Percentiles rank a stretch among this genome's conserved stretches.
Evolutionary conservation across 1,140 invertebrate species (phyloP).

Genomic region (Scylla paramamosain): DNA sequence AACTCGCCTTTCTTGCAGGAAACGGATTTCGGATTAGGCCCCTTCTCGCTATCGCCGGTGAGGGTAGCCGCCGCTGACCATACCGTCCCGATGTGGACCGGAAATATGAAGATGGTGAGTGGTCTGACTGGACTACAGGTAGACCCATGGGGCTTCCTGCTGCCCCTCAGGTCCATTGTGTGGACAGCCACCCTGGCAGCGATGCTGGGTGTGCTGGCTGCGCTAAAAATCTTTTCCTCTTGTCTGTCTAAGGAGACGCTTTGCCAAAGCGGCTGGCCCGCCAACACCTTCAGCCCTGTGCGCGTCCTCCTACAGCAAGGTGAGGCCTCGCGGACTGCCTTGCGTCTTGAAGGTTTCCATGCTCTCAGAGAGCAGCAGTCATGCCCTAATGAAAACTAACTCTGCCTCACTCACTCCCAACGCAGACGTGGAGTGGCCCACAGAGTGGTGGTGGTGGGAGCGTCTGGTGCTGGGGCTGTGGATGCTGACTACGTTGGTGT

Average conservation of each 20-base stretch:
- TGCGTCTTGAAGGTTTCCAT: too few relatives aligned
- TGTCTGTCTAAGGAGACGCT: not conserved
- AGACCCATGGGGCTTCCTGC: slow-evolving; percentile 58
- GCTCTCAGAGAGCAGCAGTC: too few relatives aligned
- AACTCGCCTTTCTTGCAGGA: not conserved
- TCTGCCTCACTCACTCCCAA: too few relatives aligned
- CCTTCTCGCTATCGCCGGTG: not conserved
- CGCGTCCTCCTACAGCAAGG: slow-evolving; percentile 50
- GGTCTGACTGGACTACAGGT: not conserved
- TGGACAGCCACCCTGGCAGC: slow-evolving; percentile 33
- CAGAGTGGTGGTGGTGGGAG: not conserved
- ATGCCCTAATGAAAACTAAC: too few relatives aligned
- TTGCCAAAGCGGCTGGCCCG: not conserved
- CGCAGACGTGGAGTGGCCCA: not conserved
- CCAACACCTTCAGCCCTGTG: not conserved
- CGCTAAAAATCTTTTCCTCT: not conserved
- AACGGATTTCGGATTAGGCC: not conserved
- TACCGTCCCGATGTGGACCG: not conserved
- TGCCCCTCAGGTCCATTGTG: slow-evolving; percentile 40
- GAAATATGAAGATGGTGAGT: slow-evolving; percentile 29
- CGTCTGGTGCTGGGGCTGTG: too few relatives aligned
- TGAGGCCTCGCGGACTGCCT: not conserved
- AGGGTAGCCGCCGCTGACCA: slow-evolving; percentile 14
- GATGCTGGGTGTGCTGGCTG: not conserved
- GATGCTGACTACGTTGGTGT: not conserved